phyloP scores from a whole-genome alignment of 2,113 vertebrate species.

The Gopherus evgoodei region DNA sequence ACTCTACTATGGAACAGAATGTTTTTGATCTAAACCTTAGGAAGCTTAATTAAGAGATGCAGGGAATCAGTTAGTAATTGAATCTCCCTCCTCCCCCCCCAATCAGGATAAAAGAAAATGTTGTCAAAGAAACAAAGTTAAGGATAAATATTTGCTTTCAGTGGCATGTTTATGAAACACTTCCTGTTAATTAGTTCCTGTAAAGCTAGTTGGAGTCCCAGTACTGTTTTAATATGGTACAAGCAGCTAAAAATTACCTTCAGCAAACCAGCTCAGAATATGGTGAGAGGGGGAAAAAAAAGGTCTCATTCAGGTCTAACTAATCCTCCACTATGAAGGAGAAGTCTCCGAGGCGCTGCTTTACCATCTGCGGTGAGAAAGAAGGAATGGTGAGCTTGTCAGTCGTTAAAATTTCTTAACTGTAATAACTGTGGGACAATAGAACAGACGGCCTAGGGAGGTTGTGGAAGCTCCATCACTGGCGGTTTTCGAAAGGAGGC shows the following conservation, averaged over 20 bases:
- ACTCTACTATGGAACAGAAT: constrained; percentile 46
- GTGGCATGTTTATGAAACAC: constrained; percentile 11
- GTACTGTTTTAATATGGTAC: background rate
- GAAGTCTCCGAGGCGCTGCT: background rate
- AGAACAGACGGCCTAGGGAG: background rate
- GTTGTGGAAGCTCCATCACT: background rate
- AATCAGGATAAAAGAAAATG: background rate
- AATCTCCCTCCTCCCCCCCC: background rate
- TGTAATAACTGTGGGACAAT: background rate
- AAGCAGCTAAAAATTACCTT: constrained; percentile 40
- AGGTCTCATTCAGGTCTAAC: background rate
- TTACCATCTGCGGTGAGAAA: background rate
- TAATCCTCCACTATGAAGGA: background rate
- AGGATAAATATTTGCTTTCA: constrained; percentile 54
- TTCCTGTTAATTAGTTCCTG: constrained; percentile 43
- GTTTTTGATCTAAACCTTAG: constrained; percentile 7
- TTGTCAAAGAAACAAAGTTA: constrained; percentile 39
- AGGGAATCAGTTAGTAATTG: background rate
- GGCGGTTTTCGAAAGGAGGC: background rate
- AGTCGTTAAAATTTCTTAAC: background rate
- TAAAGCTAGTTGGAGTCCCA: constrained; percentile 37
- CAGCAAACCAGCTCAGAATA: background rate
- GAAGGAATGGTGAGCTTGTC: rapidly evolving
- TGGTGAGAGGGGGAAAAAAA: background rate
- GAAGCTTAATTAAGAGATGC: constrained; percentile 54